Evolutionary conservation across 2,797 vertebrate species (phyloP), one percentile per base, ranked within the genome.

Genomic region (Molossus alvarezi): DNA sequence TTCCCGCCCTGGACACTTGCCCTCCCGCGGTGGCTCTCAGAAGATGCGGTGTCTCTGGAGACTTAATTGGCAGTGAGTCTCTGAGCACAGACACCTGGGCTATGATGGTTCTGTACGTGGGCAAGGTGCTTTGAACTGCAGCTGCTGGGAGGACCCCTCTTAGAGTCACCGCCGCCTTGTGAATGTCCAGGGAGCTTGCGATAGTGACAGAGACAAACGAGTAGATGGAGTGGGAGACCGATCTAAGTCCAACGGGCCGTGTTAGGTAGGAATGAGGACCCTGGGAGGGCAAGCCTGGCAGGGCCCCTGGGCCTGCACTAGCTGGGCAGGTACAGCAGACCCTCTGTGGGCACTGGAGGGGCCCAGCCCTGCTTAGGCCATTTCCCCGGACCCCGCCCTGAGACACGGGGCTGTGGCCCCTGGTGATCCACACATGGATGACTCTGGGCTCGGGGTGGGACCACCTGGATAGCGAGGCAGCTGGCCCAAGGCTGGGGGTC

Each of bases 61-160:
- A 90, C 37, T 83, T 95, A 69, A 75, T 86, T 79, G 85, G 65
- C 55, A 73, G 25, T 92, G 71, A 64, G 45, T 93, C 82, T 79
- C 9, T 65, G 88, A 85, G 23, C 64, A 51, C 45, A 86, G 90
- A 88, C 81, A 51, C 58, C 45, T 37, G 64, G 10, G 29, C 85
- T 37, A 41, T 67, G 71, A 76, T 72, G 90, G 76, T 72, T 45
- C 45, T 90, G 96, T 80, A 90, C 55, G 23, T 93, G 93, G 88
- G 91, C 94, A 77, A 81, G 67, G 65, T 53, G 10, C 69, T 93
- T 75, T 72, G 88, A 95, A 90, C 57, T 64, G 37, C 45, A 82
- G 76, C 69, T 93, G 37, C 69, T 75, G 55, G 55, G 15, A 93
- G 94, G 55, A 45, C 45, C 64, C 58, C 3, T 0, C 33, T 72